Conservation (phyloP, 2,888 invertebrate genomes). For the Adineta ricciae region DNA sequence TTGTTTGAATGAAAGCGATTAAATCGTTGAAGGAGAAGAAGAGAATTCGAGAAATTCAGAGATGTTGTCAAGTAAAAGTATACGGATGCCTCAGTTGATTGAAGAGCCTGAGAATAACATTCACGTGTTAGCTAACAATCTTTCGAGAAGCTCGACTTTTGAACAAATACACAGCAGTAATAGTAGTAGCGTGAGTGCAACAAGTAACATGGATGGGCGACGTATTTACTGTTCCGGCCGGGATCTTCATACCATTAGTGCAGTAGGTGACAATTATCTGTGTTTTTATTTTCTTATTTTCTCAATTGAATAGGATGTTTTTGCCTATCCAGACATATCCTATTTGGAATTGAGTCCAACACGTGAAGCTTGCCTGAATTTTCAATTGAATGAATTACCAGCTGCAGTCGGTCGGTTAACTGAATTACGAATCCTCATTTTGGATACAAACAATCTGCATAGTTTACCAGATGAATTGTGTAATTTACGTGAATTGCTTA, state of each 20-base stretch:
- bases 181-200: not conserved
- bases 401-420: not conserved
- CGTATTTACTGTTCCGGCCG: not conserved
- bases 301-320: not conserved
- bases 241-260: not conserved
- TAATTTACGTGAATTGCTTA: not conserved
- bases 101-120: not conserved
- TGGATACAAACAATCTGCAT: constrained; percentile 18
- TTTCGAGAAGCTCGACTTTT: not conserved
- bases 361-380: constrained; percentile 16
- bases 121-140: not conserved
- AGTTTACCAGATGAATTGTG: not conserved
- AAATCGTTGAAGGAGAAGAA: not conserved
- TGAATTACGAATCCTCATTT: not conserved
- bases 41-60: not conserved
- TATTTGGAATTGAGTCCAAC: constrained; percentile 22
- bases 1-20: too few relatives aligned
- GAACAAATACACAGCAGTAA: not conserved
- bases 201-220: not conserved
- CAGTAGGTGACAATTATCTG: not conserved
- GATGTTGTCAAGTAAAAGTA: not conserved
- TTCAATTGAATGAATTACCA: constrained; percentile 6
- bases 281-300: too few relatives aligned
- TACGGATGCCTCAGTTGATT: not conserved
- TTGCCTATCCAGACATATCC: not conserved